Percentiles rank a stretch among this genome's conserved stretches.
phyloP scores from a whole-genome alignment of 2,888 invertebrate species.

The Caenorhabditis afra region DNA sequence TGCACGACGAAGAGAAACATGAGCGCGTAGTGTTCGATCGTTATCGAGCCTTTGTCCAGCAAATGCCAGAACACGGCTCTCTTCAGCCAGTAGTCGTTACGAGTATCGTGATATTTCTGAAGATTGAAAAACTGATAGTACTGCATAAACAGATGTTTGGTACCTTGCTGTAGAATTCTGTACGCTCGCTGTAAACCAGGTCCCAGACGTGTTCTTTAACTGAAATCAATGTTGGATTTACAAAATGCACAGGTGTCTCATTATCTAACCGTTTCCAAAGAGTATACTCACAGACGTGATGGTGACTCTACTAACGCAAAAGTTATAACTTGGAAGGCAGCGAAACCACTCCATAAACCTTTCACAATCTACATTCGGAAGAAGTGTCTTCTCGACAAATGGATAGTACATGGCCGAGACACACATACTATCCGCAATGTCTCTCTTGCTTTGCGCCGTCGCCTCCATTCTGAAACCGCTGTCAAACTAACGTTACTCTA shows the following conservation, averaged over 20 bases:
- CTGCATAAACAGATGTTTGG: neutral
- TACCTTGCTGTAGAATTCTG: conserved; percentile 7
- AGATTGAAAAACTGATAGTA: too few species aligned
- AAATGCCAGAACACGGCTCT: conserved; percentile 3
- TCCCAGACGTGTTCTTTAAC: neutral
- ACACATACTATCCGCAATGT: conserved; percentile 1
- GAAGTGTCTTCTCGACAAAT: too few species aligned
- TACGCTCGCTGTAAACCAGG: neutral
- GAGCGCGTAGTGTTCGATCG: neutral
- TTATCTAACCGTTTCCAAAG: too few species aligned
- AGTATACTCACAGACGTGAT: too few species aligned
- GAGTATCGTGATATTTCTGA: neutral
- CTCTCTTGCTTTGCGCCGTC: neutral
- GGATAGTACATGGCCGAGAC: neutral
- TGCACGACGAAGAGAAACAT: conserved; percentile 8
- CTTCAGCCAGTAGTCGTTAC: conserved; percentile 6
- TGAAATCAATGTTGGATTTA: neutral
- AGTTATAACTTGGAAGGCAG: too few species aligned
- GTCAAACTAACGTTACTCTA: neutral
- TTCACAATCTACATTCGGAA: too few species aligned
- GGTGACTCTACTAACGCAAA: too few species aligned
- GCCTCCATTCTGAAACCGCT: conserved; percentile 1
- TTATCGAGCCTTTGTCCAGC: conserved; percentile 6
- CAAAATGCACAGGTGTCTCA: too few species aligned
- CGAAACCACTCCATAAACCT: too few species aligned